phyloP scores from a whole-genome alignment of 2,888 invertebrate species.

The Ectemnius cavifrons region DNA sequence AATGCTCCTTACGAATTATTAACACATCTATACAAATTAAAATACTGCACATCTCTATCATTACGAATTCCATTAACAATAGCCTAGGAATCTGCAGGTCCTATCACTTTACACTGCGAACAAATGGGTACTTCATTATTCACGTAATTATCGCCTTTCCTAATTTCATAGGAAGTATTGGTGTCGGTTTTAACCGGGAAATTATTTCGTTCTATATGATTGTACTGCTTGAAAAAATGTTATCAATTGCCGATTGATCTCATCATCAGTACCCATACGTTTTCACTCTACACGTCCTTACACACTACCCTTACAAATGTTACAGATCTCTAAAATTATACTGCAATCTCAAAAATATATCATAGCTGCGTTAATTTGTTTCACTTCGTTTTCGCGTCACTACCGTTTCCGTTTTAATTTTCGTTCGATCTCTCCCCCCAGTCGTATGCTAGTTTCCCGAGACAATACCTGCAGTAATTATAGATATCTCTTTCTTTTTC shows the following conservation, averaged over 20 bases:
- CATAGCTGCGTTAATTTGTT: conserved; percentile 66
- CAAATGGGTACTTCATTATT: conserved; percentile 49
- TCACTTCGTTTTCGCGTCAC: not conserved
- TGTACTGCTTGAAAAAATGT: not conserved
- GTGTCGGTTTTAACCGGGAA: too few relatives aligned
- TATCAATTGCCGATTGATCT: conserved; percentile 7
- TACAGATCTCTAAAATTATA: conserved; percentile 76
- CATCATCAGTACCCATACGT: conserved; percentile 51
- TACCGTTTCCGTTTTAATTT: conserved; percentile 35
- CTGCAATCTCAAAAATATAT: conserved; percentile 77
- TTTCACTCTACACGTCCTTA: conserved; percentile 60
- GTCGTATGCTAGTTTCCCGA: conserved; percentile 50
- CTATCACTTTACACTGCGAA: conserved; percentile 64
- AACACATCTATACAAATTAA: conserved; percentile 51
- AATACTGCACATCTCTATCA: conserved; percentile 47
- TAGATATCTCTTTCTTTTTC: conserved; percentile 31
- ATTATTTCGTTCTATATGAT: too few relatives aligned
- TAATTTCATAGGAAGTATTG: too few relatives aligned
- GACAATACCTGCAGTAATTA: conserved; percentile 45
- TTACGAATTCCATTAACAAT: conserved; percentile 58
- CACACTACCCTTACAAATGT: conserved; percentile 75
- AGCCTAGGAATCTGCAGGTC: conserved; percentile 68
- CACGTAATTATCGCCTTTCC: too few relatives aligned
- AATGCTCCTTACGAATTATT: conserved; percentile 52
- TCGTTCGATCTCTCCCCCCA: conserved; percentile 40